phyloP scores from a whole-genome alignment of 2,113 vertebrate genomes.

The Plecturocebus donacophilus region DNA sequence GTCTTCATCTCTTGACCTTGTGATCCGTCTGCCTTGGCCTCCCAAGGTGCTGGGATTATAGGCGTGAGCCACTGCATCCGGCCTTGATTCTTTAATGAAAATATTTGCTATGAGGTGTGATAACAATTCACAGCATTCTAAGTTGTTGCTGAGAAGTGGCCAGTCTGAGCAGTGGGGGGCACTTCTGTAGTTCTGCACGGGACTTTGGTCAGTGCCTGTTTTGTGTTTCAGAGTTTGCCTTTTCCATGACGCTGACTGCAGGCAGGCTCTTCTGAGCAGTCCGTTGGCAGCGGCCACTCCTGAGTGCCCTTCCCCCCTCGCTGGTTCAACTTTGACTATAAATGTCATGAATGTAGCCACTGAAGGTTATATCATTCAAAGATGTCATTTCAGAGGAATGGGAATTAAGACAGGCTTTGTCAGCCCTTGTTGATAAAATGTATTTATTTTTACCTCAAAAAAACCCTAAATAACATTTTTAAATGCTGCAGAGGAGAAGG shows the following conservation, averaged over 20 bases:
- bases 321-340: background rate
- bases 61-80: fast-evolving
- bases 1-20: no score
- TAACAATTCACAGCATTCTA: background rate
- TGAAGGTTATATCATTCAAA: background rate
- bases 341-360: fast-evolving
- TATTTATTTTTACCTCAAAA: background rate
- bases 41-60: no score
- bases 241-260: background rate
- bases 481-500: background rate
- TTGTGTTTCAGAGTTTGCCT: conserved; percentile 20
- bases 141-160: background rate
- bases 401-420: background rate
- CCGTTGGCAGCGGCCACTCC: background rate
- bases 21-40: no score
- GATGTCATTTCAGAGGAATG: background rate
- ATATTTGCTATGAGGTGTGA: background rate
- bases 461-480: background rate
- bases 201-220: background rate
- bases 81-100: background rate
- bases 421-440: background rate
- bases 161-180: background rate
- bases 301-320: fast-evolving
- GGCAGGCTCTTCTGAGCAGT: background rate
- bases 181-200: background rate